A percentile compares a stretch with the other conserved stretches of the same genome.
phyloP scores from a whole-genome alignment of 2,797 vertebrate species.

The Schizopygopsis pylzovi region DNA sequence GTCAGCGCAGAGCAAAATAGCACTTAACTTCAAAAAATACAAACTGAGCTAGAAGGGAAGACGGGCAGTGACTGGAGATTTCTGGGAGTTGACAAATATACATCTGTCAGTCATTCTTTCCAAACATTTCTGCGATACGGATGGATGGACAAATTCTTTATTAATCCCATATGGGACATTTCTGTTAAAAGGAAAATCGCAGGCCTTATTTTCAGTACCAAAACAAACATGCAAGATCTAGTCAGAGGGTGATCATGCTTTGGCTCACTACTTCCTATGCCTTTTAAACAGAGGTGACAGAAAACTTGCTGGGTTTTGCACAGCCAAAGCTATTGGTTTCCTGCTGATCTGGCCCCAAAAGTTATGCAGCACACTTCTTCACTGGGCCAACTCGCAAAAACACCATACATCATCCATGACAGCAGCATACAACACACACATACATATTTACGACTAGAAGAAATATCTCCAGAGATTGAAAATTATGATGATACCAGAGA shows the following conservation, averaged over 20 bases:
- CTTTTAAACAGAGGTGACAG: slow-evolving; percentile 7
- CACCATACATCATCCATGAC: slow-evolving; percentile 38
- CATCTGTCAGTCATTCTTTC: neutral
- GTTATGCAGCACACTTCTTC: slow-evolving; percentile 20
- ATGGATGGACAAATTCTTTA: slow-evolving; percentile 19
- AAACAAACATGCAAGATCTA: slow-evolving; percentile 13
- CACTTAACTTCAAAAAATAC: slow-evolving; percentile 25
- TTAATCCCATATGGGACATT: slow-evolving; percentile 5
- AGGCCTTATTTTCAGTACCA: neutral
- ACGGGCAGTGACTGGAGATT: neutral
- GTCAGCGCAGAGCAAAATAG: neutral
- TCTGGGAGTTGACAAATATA: slow-evolving; percentile 7
- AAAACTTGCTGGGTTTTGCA: slow-evolving; percentile 1
- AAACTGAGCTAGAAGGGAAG: neutral
- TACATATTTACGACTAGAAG: neutral
- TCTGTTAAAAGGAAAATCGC: neutral
- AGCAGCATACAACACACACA: slow-evolving; percentile 24
- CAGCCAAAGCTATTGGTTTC: slow-evolving; percentile 35
- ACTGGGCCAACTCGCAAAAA: slow-evolving; percentile 29
- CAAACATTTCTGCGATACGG: neutral
- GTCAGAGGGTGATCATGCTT: no score
- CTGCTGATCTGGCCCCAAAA: slow-evolving; percentile 34
- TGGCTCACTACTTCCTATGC: neutral
- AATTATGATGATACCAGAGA: neutral
- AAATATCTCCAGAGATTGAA: slow-evolving; percentile 2